These are phyloP conservation scores for Aphodius granarius DNA, from an alignment of 2,888 invertebrate species.

Conservation along the genomic window DNA sequence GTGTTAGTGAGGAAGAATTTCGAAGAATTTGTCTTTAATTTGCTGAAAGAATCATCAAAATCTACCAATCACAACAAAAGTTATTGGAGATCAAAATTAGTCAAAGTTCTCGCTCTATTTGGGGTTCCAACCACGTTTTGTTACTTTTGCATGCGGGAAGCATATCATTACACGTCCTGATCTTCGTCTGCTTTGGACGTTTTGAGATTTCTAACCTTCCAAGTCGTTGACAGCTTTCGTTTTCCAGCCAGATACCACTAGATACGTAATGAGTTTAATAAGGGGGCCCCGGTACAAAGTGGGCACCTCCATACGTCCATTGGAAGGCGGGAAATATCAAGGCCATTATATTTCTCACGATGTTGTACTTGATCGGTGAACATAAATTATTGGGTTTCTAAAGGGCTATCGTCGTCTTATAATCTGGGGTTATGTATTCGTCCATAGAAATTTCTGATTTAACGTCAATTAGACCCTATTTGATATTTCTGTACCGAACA, in stretches of 20 bases:
- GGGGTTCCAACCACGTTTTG: no score
- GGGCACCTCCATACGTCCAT: neutral
- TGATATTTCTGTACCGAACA: no score
- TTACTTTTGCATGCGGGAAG: neutral
- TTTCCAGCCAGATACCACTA: neutral
- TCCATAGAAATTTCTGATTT: no score
- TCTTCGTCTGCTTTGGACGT: neutral
- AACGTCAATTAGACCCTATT: no score
- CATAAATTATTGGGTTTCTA: neutral
- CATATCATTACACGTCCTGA: neutral
- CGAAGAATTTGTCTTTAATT: no score
- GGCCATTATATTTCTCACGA: neutral
- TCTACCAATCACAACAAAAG: no score
- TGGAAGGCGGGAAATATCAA: neutral
- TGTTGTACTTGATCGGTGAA: neutral
- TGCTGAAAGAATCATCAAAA: no score
- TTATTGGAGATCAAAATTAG: no score
- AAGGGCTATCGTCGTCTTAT: neutral
- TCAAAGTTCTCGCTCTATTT: no score
- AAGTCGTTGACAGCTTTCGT: neutral
- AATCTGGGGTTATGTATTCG: no score
- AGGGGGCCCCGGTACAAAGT: neutral
- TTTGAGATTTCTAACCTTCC: neutral
- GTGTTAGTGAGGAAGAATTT: no score
- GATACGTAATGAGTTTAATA: neutral